Base-by-base conservation (phyloP, 2,113 vertebrate genomes). In the zebrafish (Danio rerio) region DNA sequence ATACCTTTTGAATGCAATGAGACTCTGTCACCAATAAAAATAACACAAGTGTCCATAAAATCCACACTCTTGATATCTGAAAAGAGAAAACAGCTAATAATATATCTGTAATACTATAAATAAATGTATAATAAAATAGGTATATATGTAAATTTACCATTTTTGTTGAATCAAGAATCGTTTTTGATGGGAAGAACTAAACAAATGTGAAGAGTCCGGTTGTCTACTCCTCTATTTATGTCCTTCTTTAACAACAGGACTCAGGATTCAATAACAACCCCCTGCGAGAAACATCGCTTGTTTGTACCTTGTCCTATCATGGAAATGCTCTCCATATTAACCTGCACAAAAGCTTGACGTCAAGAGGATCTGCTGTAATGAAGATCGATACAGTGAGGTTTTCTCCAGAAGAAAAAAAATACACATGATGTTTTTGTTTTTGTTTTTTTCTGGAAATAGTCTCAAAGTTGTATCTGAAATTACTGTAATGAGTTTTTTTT, bases 1-100 rank as follows among this genome's bases (percentile, higher is more conserved):
- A 4, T 92, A 94, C 93, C 92, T 93, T 93, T 63, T 92, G 87
- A 49, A 90, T 10, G 15, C 86, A 86, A 15, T 84, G 85, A 53
- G 86, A 89, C 53, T 88, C 87, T 1, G 87, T 52, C 4, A 92
- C 50, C 56, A 94, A 76, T n/a, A 84, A 88, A 20, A 91, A 8
- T 16, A 92, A 18, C 59, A 88, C 55, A 52, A 88, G 50, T 6
- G 86, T 91, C 87, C 91, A 92, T 21, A 91, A 53, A 20, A 85
- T 71, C 20, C 76, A 59, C 16, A 79, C 45, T 56, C 81, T 90
- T 31, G 18, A 79, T 85, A 78, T 89, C 93, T 93, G 77, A 1
- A 47, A 20, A 71, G 31, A 8, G 76, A 70, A 5, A 71, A 31
- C 12, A 49, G 31, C n/a, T 21, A 13, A 79, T 45, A 31, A 15